Evolutionary conservation across 2,888 invertebrate species (phyloP).

Genomic region (Noctua comes): DNA sequence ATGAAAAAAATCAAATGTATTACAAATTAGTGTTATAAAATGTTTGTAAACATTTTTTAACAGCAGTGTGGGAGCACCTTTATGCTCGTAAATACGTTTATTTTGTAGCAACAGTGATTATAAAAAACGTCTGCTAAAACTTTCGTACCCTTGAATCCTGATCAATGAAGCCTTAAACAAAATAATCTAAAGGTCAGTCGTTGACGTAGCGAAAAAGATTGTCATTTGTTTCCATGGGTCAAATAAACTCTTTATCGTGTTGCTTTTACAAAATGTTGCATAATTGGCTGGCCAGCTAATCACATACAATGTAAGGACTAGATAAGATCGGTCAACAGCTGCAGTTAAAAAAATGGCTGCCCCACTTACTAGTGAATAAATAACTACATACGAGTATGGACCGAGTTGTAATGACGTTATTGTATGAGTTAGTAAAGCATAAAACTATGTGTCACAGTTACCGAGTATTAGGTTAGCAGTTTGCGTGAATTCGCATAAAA

Average conservation of each 20-base stretch:
- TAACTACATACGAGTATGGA: slow-evolving; percentile 2
- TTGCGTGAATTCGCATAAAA: slow-evolving; percentile 10
- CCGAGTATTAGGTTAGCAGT: slow-evolving; percentile 4
- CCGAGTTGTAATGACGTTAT: slow-evolving; percentile 22
- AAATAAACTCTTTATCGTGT: slow-evolving; percentile 4
- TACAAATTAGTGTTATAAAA: too few relatives aligned
- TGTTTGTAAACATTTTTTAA: too few relatives aligned
- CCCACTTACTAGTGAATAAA: slow-evolving; percentile 36
- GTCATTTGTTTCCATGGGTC: slow-evolving; percentile 5
- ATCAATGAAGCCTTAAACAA: slow-evolving; percentile 6
- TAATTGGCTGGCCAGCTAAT: slow-evolving; percentile 34
- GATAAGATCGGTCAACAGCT: slow-evolving; percentile 52
- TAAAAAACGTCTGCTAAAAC: neutral
- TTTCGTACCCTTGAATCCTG: neutral
- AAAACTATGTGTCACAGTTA: slow-evolving; percentile 15
- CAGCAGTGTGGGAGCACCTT: too few relatives aligned
- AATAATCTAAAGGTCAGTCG: slow-evolving; percentile 4
- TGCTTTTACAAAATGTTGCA: slow-evolving; percentile 31
- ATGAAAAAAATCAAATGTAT: too few relatives aligned
- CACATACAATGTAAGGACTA: slow-evolving; percentile 19
- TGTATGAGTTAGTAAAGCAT: neutral
- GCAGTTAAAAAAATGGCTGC: slow-evolving; percentile 42
- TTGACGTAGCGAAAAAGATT: slow-evolving; percentile 7
- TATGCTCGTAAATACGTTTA: neutral
- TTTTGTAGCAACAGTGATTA: neutral